Evolutionary conservation across 2,797 vertebrate genomes (phyloP), one percentile per base, ranked within the genome.

Genomic region (Hippopotamyrus pictus): DNA sequence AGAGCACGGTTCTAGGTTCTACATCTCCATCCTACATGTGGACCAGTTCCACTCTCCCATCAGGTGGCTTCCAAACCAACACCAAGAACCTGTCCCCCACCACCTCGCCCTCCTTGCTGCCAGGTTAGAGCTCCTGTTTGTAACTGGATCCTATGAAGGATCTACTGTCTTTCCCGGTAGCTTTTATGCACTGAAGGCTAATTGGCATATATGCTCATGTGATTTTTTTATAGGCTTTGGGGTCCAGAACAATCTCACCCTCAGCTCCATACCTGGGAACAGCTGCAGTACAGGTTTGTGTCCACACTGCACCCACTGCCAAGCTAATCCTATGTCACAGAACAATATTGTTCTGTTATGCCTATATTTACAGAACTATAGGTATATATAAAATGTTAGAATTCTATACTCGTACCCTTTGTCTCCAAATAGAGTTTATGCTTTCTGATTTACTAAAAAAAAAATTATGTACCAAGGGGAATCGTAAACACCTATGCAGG

Each of bases 21-120:
- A 94, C 93, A 19, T 94, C 97, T 19, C 97, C 97, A 12, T 91
- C 97, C 0, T 98, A 97, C 85, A 92, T 97, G 89, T 99, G 98
- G 98, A 95, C 95, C 92, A 97, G 96, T 88, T 95, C 98, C 91
- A 98, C 98, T 9, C 93, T 99, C 93, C 98, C 98, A 0, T 94
- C 96, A 33, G 96, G 95, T 0, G 93, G 95, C 73, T 98, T 97
- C 92, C 97, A 98, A 89, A 95, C 95, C 93, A 96, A 96, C 91
- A 93, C 95, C 90, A 99, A 98, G 96, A 99, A 98, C 93, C 94
- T 96, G 95, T 88, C 95, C 12, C 90, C 95, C 92, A 93, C 96
- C 91, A 94, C 95, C 57, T 91, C 92, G 0, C 97, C 97, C 53
- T 97, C 95, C 0, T 94, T 98, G 51, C 95, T 98, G 91, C 98